Evolutionary conservation across 2,797 vertebrate genomes (phyloP).

Genomic region (Catharus ustulatus): DNA sequence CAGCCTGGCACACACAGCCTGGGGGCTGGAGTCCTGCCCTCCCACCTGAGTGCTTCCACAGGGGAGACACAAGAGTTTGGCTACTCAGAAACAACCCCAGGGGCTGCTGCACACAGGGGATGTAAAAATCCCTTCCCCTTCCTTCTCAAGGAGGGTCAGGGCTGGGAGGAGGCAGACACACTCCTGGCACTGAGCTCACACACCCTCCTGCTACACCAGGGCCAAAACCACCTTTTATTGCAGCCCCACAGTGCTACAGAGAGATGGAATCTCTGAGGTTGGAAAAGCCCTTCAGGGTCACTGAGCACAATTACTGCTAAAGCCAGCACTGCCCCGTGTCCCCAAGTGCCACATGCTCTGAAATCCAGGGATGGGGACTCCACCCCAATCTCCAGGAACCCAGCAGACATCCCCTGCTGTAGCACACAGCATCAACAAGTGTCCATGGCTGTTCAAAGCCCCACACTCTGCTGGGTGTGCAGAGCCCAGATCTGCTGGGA

Average conservation of each 20-base stretch:
- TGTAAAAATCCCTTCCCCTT: neutral
- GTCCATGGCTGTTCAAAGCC: neutral
- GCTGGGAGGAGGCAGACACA: accelerated
- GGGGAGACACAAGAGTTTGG: neutral
- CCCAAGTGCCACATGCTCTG: neutral
- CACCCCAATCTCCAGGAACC: accelerated
- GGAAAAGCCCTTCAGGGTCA: neutral
- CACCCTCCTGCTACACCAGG: neutral
- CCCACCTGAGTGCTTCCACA: neutral
- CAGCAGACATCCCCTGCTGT: neutral
- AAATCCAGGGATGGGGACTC: accelerated
- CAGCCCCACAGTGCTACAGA: accelerated
- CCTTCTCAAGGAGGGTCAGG: neutral
- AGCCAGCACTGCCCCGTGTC: accelerated
- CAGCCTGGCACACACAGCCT: neutral
- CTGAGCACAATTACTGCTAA: neutral
- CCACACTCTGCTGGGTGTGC: too few relatives aligned
- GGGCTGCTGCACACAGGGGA: neutral
- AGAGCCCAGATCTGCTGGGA: too few relatives aligned
- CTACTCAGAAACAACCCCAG: accelerated
- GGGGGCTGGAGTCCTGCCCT: accelerated
- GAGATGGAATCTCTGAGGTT: accelerated
- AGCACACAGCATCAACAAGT: accelerated
- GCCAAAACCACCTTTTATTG: too few relatives aligned
- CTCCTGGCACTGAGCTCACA: neutral